phyloP scores from a whole-genome alignment of 2,888 invertebrate genomes.

The Thera britannica region DNA sequence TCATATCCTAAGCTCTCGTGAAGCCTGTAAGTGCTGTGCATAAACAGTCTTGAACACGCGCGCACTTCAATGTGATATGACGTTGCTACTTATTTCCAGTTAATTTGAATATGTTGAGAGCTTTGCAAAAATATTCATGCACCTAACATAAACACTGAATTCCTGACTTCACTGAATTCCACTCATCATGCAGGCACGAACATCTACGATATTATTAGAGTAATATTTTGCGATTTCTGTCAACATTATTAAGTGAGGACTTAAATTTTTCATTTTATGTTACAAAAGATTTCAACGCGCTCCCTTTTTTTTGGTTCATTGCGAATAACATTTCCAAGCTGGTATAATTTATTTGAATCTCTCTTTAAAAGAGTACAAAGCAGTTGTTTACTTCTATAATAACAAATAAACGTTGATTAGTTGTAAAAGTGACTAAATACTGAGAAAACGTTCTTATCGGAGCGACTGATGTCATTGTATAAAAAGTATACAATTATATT shows the following conservation, averaged over 20 bases:
- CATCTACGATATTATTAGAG: not conserved
- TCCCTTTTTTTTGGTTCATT: constrained; percentile 3
- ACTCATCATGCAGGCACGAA: not conserved
- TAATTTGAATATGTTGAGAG: constrained; percentile 15
- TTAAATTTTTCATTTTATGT: not conserved
- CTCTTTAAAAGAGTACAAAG: not conserved
- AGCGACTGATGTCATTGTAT: constrained; percentile 37
- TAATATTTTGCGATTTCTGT: not conserved
- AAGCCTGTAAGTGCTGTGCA: constrained; percentile 54
- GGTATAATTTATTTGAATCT: not conserved
- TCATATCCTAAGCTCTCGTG: constrained; percentile 65
- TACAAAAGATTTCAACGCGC: constrained; percentile 37
- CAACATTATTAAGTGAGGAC: not conserved
- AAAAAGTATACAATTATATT: constrained; percentile 33
- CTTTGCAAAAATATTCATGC: constrained; percentile 21
- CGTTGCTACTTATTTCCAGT: constrained; percentile 37
- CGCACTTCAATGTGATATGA: constrained; percentile 38
- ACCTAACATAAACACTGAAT: not conserved
- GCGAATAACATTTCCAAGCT: not conserved
- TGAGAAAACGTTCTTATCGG: constrained; percentile 13
- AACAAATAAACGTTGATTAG: constrained; percentile 4
- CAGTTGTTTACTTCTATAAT: not conserved
- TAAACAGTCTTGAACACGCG: constrained; percentile 42
- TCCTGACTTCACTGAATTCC: not conserved
- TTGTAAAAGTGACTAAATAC: constrained; percentile 7